Conservation (phyloP, 2,113 vertebrate species). For the Tyrannus savana region DNA sequence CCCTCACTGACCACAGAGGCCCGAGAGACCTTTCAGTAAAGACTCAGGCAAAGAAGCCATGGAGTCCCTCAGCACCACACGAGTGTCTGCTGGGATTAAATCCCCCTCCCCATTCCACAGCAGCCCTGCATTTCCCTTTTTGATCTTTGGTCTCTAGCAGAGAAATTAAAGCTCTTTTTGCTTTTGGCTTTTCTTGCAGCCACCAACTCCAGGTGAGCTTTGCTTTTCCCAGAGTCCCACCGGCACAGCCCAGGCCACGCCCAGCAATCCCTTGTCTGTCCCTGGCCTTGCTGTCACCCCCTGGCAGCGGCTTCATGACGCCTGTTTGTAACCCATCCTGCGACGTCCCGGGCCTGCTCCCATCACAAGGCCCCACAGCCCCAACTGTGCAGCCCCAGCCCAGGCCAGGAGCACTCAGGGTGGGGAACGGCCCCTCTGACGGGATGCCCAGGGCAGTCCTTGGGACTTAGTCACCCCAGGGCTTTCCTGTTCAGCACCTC, state of each 20-base stretch:
- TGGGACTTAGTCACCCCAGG: background rate
- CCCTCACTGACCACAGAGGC: background rate
- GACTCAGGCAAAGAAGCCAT: background rate
- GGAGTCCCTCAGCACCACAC: background rate
- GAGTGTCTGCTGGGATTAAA: background rate
- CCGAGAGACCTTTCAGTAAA: background rate
- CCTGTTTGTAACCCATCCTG: background rate
- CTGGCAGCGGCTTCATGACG: background rate
- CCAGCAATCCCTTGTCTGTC: background rate
- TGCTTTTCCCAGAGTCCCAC: background rate
- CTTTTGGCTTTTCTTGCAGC: background rate
- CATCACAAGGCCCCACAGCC: background rate
- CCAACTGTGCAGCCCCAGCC: background rate
- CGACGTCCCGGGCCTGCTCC: background rate
- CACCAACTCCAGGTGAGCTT: background rate
- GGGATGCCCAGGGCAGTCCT: background rate
- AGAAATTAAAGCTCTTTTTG: background rate
- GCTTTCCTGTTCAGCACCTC: background rate
- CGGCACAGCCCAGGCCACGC: background rate
- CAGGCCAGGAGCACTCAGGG: background rate
- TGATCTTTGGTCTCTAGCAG: background rate
- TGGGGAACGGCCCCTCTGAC: background rate
- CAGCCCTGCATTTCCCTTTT: background rate
- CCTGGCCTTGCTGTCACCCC: background rate
- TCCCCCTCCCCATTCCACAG: background rate